phyloP scores from a whole-genome alignment of 2,113 vertebrate genomes.

The Paracyprichromis sp. region DNA sequence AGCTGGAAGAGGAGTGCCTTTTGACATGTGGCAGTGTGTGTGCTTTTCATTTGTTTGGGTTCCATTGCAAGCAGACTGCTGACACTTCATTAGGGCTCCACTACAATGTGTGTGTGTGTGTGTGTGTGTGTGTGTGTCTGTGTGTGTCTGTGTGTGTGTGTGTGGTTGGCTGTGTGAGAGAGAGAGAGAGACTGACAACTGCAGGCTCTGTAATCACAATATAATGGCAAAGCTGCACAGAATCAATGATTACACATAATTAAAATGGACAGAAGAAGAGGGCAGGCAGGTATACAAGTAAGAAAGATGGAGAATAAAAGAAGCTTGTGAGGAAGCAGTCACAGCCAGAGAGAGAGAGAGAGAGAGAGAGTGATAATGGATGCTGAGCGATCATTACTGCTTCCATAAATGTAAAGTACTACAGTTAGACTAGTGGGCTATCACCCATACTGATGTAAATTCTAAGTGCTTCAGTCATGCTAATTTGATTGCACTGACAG shows the following conservation, averaged over 20 bases:
- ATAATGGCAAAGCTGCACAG: not conserved
- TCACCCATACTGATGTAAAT: conserved; percentile 43
- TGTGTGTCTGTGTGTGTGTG: no score
- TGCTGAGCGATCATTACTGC: conserved; percentile 28
- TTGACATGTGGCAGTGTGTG: conserved; percentile 17
- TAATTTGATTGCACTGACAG: conserved; percentile 54
- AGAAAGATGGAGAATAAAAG: not conserved
- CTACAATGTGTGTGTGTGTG: not conserved
- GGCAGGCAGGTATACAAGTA: not conserved
- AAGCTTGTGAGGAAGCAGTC: not conserved
- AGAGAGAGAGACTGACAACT: not conserved
- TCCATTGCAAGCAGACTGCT: conserved; percentile 31
- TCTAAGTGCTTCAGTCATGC: conserved; percentile 47
- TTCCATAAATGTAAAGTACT: conserved; percentile 43
- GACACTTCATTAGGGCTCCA: conserved; percentile 43
- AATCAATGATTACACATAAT: conserved; percentile 15
- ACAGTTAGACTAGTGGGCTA: conserved; percentile 28
- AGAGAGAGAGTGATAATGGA: not conserved
- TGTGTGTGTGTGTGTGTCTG: not conserved
- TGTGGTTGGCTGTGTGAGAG: not conserved
- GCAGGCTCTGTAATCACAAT: conserved; percentile 10
- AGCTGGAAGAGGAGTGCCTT: conserved; percentile 28
- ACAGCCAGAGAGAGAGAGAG: not conserved
- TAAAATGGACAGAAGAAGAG: conserved; percentile 10
- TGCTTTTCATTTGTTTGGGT: conserved; percentile 18